These are phyloP conservation scores for Dromiciops gliroides DNA, from an alignment of 2,113 vertebrate species.

Conservation along the genomic window DNA sequence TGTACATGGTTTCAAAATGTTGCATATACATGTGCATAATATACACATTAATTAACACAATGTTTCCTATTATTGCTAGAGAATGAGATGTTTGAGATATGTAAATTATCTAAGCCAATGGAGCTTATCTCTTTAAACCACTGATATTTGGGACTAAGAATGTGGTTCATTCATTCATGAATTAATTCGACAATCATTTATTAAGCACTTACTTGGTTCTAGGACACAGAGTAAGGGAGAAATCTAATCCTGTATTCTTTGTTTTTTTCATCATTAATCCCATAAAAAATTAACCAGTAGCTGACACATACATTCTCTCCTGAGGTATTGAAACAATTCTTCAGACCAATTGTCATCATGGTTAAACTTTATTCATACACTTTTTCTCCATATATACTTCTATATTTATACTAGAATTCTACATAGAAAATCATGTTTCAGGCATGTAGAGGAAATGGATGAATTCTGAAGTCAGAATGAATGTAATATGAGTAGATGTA, in stretches of 20 bases:
- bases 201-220: not conserved
- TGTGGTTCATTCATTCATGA: not conserved
- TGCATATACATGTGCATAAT: not conserved
- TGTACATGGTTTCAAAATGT: not conserved
- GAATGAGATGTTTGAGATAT: not conserved
- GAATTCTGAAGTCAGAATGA: not conserved
- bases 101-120: not conserved
- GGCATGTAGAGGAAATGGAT: not conserved
- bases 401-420: not conserved
- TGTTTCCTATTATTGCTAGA: not conserved
- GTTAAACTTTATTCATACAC: accelerated
- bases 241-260: not conserved
- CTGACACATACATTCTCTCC: not conserved
- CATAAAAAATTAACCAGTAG: not conserved
- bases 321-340: not conserved
- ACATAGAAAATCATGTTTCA: not conserved
- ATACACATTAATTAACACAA: not conserved
- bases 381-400: not conserved
- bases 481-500: not conserved
- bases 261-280: not conserved
- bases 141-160: not conserved
- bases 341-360: too few relatives aligned
- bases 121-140: not conserved
- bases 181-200: not conserved
- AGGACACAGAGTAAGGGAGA: not conserved